phyloP scores from a whole-genome alignment of 2,888 invertebrate species.

The Fragum sueziense region DNA sequence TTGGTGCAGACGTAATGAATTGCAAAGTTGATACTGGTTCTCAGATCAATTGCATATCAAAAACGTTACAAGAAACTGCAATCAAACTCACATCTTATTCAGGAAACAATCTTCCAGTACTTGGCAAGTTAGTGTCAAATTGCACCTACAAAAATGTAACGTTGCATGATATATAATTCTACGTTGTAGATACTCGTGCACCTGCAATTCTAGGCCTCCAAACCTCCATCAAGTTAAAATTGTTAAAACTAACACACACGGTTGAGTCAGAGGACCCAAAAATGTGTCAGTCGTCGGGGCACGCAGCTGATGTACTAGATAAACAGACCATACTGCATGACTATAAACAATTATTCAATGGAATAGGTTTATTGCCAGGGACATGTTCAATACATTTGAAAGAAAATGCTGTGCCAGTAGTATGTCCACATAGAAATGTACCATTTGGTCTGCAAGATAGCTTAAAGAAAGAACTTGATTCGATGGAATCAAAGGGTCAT shows the following conservation, averaged over 20 bases:
- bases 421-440: slow-evolving; percentile 28
- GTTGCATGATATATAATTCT: background rate
- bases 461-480: slow-evolving; percentile 22
- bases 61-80: background rate
- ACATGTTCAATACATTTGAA: slow-evolving; percentile 25
- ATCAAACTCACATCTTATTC: background rate
- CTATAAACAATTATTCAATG: slow-evolving; percentile 31
- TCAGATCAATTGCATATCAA: background rate
- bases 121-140: background rate
- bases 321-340: slow-evolving; percentile 33
- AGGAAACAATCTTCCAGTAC: background rate
- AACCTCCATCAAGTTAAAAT: slow-evolving; percentile 33
- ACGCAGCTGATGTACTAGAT: background rate
- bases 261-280: no score
- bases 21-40: background rate
- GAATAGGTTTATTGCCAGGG: slow-evolving; percentile 41
- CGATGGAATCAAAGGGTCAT: slow-evolving; percentile 24
- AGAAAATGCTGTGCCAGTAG: slow-evolving; percentile 23
- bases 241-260: slow-evolving; percentile 34
- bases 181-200: slow-evolving; percentile 24
- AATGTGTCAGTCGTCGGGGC: no score
- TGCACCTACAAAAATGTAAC: background rate
- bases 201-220: slow-evolving; percentile 31
- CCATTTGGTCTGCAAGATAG: slow-evolving; percentile 32
- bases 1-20: background rate